phyloP scores from a whole-genome alignment of 1,140 invertebrate genomes.

The Drusus annulatus region DNA sequence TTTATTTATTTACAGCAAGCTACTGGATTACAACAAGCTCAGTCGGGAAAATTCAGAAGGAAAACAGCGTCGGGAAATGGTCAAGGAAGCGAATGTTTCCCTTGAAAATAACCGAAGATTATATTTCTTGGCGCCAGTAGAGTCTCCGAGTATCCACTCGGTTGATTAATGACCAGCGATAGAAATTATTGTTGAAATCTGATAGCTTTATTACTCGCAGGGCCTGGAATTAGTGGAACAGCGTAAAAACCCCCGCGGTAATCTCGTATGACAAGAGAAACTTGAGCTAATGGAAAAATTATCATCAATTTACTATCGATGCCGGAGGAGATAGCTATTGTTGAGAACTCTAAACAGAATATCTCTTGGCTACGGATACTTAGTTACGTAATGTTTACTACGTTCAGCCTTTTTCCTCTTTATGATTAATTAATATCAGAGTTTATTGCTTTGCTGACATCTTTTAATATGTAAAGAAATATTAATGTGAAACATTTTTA shows the following conservation, averaged over 20 bases:
- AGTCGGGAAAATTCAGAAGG: not conserved
- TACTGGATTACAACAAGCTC: not conserved
- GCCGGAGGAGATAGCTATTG: not conserved
- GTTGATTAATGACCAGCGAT: slow-evolving; percentile 37
- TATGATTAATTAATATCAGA: too few species aligned
- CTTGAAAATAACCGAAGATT: slow-evolving; percentile 7
- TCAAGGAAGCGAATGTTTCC: slow-evolving; percentile 8
- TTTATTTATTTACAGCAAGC: slow-evolving; percentile 26
- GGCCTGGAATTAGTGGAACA: slow-evolving; percentile 20
- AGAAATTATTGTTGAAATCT: slow-evolving; percentile 43
- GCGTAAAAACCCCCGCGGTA: not conserved
- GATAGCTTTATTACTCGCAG: slow-evolving; percentile 41
- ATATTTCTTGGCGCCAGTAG: slow-evolving; percentile 10
- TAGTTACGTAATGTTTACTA: too few species aligned
- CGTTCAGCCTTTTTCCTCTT: too few species aligned
- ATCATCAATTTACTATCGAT: slow-evolving; percentile 13
- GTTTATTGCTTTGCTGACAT: too few species aligned
- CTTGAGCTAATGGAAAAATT: slow-evolving; percentile 19
- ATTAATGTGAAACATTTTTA: too few species aligned
- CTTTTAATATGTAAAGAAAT: too few species aligned
- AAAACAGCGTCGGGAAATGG: not conserved
- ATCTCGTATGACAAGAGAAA: slow-evolving; percentile 11
- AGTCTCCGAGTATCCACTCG: not conserved
- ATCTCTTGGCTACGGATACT: too few species aligned
- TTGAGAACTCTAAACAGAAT: not conserved